phyloP scores from a whole-genome alignment of 2,888 invertebrate species.

The Loripinus fragilis region DNA sequence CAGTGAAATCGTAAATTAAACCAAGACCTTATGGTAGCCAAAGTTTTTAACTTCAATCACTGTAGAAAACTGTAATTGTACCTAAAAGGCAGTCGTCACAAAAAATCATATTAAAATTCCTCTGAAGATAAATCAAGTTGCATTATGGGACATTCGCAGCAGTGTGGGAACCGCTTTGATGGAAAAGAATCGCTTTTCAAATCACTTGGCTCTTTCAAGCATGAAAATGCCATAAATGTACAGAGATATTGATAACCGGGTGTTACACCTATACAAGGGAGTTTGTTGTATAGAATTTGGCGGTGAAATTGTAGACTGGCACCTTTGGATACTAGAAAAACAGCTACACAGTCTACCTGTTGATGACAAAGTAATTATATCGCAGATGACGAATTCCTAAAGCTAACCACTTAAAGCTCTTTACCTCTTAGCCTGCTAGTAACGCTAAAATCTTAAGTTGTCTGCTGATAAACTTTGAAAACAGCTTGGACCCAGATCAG shows the following conservation, averaged over 20 bases:
- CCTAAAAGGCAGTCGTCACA: conserved; percentile 27
- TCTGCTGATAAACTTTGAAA: no score
- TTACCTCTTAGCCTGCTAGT: no score
- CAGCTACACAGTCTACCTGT: conserved; percentile 20
- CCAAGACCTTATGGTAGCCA: not conserved
- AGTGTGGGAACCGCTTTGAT: conserved; percentile 22
- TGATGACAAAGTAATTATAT: not conserved
- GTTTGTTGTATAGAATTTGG: not conserved
- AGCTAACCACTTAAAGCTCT: no score
- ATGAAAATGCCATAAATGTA: conserved; percentile 56
- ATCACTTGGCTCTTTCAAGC: conserved; percentile 39
- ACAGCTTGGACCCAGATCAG: no score
- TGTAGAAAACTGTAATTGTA: conserved; percentile 1
- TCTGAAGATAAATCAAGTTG: conserved; percentile 45
- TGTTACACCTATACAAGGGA: not conserved
- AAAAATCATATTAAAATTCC: conserved; percentile 53
- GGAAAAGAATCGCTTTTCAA: conserved; percentile 40
- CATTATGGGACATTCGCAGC: conserved; percentile 31
- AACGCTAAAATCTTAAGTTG: no score
- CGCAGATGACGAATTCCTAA: not conserved
- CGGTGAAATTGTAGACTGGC: conserved; percentile 16
- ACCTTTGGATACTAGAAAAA: not conserved
- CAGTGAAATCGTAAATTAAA: no score
- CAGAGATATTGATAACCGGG: conserved; percentile 8
- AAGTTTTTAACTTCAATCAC: not conserved